These are phyloP conservation scores for Struthidea cinerea DNA, from an alignment of 2,113 vertebrate species.

Conservation along the genomic window DNA sequence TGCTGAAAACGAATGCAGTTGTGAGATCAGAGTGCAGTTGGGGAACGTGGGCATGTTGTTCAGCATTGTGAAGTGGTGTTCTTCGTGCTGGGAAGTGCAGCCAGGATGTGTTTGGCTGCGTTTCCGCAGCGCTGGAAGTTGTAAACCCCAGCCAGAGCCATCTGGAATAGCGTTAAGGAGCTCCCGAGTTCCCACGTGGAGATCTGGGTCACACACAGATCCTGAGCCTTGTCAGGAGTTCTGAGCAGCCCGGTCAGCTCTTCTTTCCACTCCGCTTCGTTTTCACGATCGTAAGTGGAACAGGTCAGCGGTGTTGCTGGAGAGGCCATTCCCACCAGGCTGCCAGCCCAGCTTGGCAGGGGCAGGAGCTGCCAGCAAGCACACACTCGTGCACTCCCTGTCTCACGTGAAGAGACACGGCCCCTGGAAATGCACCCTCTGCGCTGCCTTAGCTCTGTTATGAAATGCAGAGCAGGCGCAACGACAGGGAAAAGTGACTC, in stretches of 20 bases:
- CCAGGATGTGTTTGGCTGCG: background rate
- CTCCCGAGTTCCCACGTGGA: background rate
- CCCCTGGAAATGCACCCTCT: background rate
- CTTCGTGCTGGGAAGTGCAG: background rate
- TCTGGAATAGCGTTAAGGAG: background rate
- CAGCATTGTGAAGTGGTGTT: background rate
- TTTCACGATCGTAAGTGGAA: accelerated
- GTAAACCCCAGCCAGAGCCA: background rate
- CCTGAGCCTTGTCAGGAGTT: background rate
- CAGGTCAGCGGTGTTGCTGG: background rate
- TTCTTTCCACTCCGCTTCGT: background rate
- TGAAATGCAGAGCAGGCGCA: background rate
- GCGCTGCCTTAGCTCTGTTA: background rate
- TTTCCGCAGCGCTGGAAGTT: background rate
- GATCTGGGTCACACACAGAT: background rate
- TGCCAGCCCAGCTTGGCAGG: background rate
- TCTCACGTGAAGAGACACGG: accelerated
- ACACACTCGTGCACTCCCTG: accelerated
- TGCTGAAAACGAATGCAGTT: background rate
- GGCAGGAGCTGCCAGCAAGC: background rate
- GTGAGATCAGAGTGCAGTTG: background rate
- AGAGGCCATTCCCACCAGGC: background rate
- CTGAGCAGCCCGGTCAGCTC: background rate
- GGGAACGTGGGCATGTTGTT: background rate
- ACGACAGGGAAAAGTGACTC: background rate